These are phyloP conservation scores for Margarornis squamiger DNA, from an alignment of 2,797 vertebrate species.

Conservation along the genomic window DNA sequence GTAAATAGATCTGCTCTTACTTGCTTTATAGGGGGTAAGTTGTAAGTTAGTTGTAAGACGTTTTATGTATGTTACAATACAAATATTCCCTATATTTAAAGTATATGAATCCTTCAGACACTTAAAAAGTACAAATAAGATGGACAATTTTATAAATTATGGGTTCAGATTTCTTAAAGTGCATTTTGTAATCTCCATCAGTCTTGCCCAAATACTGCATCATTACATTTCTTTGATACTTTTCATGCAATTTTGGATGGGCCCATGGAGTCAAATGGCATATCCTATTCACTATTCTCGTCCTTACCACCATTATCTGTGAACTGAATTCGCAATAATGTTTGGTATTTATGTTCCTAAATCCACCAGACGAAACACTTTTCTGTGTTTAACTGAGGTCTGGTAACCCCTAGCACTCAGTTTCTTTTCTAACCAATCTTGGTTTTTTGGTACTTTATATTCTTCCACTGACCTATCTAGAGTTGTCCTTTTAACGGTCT, in stretches of 20 bases:
- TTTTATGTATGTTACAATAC: neutral
- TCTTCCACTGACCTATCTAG: neutral
- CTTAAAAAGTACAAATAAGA: neutral
- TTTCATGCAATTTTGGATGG: neutral
- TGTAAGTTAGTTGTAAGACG: neutral
- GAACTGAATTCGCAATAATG: neutral
- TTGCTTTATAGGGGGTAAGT: neutral
- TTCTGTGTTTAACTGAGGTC: neutral
- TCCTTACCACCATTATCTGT: neutral
- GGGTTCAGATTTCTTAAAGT: neutral
- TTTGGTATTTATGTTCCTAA: neutral
- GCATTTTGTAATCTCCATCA: neutral
- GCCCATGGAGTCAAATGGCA: neutral
- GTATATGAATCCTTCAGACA: neutral
- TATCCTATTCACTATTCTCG: neutral
- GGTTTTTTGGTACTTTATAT: neutral
- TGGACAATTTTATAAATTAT: neutral
- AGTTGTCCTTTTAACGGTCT: neutral
- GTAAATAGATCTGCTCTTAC: neutral
- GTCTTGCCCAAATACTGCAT: neutral
- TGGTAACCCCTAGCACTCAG: neutral
- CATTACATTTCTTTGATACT: neutral
- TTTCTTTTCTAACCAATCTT: neutral
- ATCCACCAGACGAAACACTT: neutral
- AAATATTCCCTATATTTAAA: neutral